Base-by-base conservation (phyloP, 2,113 vertebrate species). In the Chaetura pelagica region DNA sequence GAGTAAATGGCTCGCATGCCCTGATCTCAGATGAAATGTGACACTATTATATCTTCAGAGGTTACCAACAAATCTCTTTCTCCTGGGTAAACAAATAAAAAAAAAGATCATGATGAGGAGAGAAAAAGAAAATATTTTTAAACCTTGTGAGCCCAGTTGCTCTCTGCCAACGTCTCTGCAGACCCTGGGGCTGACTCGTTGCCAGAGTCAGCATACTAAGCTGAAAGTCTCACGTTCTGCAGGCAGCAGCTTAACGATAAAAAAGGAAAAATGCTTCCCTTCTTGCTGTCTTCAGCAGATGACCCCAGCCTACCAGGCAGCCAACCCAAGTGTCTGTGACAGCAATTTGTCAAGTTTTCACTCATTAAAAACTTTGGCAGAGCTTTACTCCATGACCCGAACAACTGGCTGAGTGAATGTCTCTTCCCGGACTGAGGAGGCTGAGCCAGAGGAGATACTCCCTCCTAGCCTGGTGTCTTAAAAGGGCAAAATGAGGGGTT, bases 51-150 rank as follows among this genome's bases (percentile, higher is more conserved):
- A 87, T 89, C 93, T 96, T 93, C 66, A 69, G 93, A 91, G 83
- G 91, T 95, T 84, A 93, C 84, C 91, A 94, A 84, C 77, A 87
- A 89, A 94, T 82, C 73, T 91, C 58, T 91, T 87, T 93, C 67
- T 96, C 66, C 62, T 54, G 84, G 46, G 66, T 96, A 96, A 94
- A 89, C 91, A 96, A 84, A 87, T 49, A 94, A 89, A 89, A 96
- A 84, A 87, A 48, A 91, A 94, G 94, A 91, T 84, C 93, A 89
- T 64, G 87, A 81, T 27, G 4, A 94, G 83, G 49, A 82, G 35
- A 94, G 91, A 87, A 91, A 96, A 95, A 79, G 89, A 95, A 96
- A 96, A 94, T 79, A 94, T 96, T 96, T 87, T 91, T 66, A 92
- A 76, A 89, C 57, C 77, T 96, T 84, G 66, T 46, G 81, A 94